Base-by-base conservation (phyloP, 2,797 vertebrate genomes). In the Toxotes lorentzi region DNA sequence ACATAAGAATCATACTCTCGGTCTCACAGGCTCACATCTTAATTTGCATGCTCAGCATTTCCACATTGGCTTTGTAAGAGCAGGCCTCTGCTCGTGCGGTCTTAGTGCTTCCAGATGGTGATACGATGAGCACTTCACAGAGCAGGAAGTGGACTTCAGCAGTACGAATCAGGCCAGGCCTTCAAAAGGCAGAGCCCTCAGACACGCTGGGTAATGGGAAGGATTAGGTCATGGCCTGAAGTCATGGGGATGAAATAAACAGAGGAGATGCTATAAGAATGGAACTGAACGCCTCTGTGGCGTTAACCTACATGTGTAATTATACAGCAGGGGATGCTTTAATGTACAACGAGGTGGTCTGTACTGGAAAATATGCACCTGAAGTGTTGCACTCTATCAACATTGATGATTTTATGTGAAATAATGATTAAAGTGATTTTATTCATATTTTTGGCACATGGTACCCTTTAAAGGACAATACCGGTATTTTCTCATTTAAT, bases 41-140 rank as follows among this genome's bases (percentile, higher is more conserved):
- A 61, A 57, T 72, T 50, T 76, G 34, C 51, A 12, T 48, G 63
- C 66, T 81, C 76, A 72, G 66, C 72, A 27, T 69, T 84, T 73
- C 53, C 78, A 74, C 62, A 38, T 63, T 43, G 30, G 23, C 53
- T 77, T 76, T 65, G 58, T 45, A 76, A 62, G 38, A 58, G 27
- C 1, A 1, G 45, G 64, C 53, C 72, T 62, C 66, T 64, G 61
- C 85, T 70, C 9, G 23, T 21, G n/a, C 56, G 16, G 10, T 30
- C n/a, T 82, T 47, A 87, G 78, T 81, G 73, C 61, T 82, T 92
- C 91, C 91, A 93, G 91, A 92, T 91, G 92, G 76, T 40, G 58
- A 43, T 19, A 3, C 4, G 47, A 61, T n/a, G 79, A 78, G 54
- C 2, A 14, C 53, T 59, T 24, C 2, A 13, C 64, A 60, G 70